A percentile compares a stretch with the other conserved stretches of the same genome.
These are phyloP conservation scores for Heteromormyrus szaboi DNA, from an alignment of 2,797 vertebrate genomes.

Conservation along the genomic window DNA sequence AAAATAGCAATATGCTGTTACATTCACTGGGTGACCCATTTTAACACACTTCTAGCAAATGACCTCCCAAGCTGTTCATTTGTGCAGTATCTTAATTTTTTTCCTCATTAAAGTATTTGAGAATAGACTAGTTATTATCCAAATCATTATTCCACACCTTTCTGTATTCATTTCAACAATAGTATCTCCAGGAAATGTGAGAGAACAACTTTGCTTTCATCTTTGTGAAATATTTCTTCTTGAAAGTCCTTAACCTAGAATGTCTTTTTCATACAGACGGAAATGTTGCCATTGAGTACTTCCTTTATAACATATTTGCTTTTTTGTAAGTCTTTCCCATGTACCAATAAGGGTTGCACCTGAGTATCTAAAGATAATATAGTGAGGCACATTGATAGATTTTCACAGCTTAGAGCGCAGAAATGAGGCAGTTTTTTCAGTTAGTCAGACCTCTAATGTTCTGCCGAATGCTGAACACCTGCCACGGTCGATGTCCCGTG, in stretches of 20 bases:
- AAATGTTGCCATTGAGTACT: not conserved
- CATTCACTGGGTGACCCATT: not conserved
- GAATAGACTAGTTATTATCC: not conserved
- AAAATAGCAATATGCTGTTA: not conserved
- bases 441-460: not conserved
- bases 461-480: not conserved
- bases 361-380: not conserved
- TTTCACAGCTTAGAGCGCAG: not conserved
- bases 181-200: not conserved
- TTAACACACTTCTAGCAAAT: not conserved
- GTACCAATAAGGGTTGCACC: not conserved
- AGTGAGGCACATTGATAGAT: not conserved
- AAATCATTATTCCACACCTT: not conserved
- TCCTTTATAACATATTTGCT: not conserved
- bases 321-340: not conserved
- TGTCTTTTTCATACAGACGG: not conserved
- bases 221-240: not conserved
- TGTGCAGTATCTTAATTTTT: not conserved
- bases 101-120: not conserved
- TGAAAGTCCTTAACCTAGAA: not conserved
- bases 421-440: not conserved
- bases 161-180: not conserved
- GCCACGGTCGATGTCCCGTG: not conserved
- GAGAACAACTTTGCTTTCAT: not conserved
- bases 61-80: not conserved